These are phyloP conservation scores for Dugesia japonica DNA, from an alignment of 2,888 invertebrate species.

Conservation along the genomic window DNA sequence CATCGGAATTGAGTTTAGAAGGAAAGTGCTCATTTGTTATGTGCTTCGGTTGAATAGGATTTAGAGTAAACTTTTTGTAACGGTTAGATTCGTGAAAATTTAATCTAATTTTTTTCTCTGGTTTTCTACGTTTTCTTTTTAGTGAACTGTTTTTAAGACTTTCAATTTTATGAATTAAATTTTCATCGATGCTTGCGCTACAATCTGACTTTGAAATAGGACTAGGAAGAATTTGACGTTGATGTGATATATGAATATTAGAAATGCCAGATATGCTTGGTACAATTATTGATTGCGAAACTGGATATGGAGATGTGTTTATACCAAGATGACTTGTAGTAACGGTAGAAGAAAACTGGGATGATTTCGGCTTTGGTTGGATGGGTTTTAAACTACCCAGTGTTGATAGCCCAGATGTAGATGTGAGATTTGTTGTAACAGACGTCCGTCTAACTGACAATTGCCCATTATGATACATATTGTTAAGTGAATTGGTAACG, in stretches of 20 bases:
- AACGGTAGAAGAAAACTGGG: neutral
- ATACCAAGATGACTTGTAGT: neutral
- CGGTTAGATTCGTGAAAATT: slow-evolving; percentile 3
- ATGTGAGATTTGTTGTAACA: neutral
- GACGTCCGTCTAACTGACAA: neutral
- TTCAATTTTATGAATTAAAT: slow-evolving; percentile 10
- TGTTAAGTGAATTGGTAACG: neutral
- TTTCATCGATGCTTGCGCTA: neutral
- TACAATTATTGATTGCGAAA: neutral
- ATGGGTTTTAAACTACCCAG: neutral
- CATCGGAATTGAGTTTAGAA: neutral
- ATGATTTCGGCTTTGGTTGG: neutral
- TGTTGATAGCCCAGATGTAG: neutral
- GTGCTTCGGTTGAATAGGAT: slow-evolving; percentile 28
- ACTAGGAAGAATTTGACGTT: slow-evolving; percentile 22
- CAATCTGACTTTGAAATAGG: slow-evolving; percentile 5
- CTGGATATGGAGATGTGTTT: neutral
- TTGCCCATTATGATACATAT: neutral
- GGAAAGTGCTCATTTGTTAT: neutral
- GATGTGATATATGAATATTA: neutral
- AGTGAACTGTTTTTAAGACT: neutral
- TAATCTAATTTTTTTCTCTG: neutral
- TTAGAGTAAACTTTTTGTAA: slow-evolving; percentile 11
- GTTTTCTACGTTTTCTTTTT: slow-evolving; percentile 7
- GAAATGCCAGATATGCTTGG: neutral